These are phyloP conservation scores for Anthoscopus minutus DNA, from an alignment of 2,113 vertebrate species.

Conservation along the genomic window DNA sequence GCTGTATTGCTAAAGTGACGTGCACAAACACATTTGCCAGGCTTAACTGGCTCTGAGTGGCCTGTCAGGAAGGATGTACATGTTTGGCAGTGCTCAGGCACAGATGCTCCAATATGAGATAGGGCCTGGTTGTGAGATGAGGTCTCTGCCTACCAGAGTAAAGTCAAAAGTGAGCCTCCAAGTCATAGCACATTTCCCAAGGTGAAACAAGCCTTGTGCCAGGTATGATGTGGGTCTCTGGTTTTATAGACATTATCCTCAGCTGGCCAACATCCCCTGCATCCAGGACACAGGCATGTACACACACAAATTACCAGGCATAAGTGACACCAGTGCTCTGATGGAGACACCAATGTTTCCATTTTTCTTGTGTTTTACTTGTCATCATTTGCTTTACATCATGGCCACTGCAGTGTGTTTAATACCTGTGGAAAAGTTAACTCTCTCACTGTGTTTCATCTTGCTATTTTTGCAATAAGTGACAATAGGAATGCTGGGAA, in stretches of 20 bases:
- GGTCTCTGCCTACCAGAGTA: not conserved
- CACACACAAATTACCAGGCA: not conserved
- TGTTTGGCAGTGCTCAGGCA: conserved; percentile 48
- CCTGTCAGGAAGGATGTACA: conserved; percentile 22
- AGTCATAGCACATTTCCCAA: rapidly evolving
- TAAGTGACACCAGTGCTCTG: not conserved
- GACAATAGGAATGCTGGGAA: not conserved
- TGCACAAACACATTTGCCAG: conserved; percentile 29
- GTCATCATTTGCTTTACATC: not conserved
- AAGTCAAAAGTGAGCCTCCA: not conserved
- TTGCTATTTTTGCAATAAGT: not conserved
- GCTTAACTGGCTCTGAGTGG: conserved; percentile 23
- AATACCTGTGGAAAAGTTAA: not conserved
- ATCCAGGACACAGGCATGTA: not conserved
- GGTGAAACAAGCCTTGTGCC: not conserved
- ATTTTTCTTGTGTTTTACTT: not conserved
- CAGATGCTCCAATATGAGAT: not conserved
- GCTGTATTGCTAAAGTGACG: not conserved
- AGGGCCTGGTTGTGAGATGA: conserved; percentile 6
- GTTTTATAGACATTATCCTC: not conserved
- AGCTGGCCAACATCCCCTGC: not conserved
- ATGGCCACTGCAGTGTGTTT: not conserved
- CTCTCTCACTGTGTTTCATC: not conserved
- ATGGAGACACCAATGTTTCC: no score
- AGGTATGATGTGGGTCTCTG: not conserved